Evolutionary conservation across 2,888 invertebrate species (phyloP).

Genomic region (Drosophila mimetica): DNA sequence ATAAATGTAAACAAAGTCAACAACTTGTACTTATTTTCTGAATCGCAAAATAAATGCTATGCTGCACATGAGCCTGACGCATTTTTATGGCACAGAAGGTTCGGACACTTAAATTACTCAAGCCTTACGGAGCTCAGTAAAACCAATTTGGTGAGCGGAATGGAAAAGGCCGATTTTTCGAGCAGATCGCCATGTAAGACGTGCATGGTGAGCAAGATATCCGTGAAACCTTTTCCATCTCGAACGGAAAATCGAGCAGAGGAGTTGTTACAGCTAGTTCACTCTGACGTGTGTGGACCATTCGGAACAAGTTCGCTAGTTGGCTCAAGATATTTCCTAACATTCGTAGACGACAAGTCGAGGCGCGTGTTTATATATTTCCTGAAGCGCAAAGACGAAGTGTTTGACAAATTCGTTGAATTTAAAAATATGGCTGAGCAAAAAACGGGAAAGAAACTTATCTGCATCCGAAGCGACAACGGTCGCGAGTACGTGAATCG

Average conservation of each 20-base stretch:
- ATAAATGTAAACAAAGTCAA: neutral
- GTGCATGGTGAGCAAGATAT: neutral
- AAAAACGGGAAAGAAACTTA: neutral
- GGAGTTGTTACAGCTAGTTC: neutral
- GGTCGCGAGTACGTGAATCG: constrained; percentile 2
- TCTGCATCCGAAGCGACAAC: neutral
- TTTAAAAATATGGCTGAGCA: neutral
- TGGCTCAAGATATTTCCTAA: neutral
- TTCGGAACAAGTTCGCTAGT: neutral
- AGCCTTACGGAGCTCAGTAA: too few relatives aligned
- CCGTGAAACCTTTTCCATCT: neutral
- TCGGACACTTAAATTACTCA: too few relatives aligned
- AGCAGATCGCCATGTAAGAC: neutral
- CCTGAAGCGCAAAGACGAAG: neutral
- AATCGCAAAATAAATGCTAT: too few relatives aligned
- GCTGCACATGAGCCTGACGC: too few relatives aligned
- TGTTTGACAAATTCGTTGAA: neutral
- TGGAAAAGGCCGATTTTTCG: too few relatives aligned
- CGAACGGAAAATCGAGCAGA: neutral
- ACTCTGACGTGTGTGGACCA: neutral
- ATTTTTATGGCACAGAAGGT: too few relatives aligned
- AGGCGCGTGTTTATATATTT: neutral
- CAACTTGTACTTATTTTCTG: neutral
- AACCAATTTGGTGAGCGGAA: too few relatives aligned
- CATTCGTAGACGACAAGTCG: neutral